Base-by-base conservation (phyloP, 2,113 vertebrate species). In the Thalassarche chlororhynchos region DNA sequence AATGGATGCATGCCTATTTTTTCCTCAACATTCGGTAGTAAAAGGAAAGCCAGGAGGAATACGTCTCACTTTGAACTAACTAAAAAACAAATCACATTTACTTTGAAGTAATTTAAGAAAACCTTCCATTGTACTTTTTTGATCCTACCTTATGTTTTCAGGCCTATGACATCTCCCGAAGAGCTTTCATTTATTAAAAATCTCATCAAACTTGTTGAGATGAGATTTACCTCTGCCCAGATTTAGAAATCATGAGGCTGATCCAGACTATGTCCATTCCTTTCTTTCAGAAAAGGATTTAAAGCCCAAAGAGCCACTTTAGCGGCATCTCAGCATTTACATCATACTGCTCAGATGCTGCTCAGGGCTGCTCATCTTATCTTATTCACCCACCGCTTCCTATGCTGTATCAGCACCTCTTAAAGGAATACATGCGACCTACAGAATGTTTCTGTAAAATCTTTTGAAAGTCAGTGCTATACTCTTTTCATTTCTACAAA, bases 1-100 rank as follows among this genome's bases (percentile, higher is more conserved):
- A 62, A 62, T 28, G 28, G 25, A 79, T 6, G 5, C 0, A 7
- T n/a, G 17, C 5, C 9, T 81, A 23, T 23, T 90, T 78, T 62
- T 82, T 57, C 8, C 12, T 77, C 47, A 71, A 25, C 31, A 49
- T 65, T 40, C 1, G 0, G 6, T 28, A 8, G 1, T 19, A 57
- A 57, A 25, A 74, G 10, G 36, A 61, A 82, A 75, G 9, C 15
- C 14, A 7, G 13, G 38, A 89, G 11, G 38, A 90, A 52, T 57
- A 60, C 3, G 3, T 90, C 15, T 51, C 60, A 84, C 40, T 76
- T 69, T 69, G 29, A 90, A 72, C 18, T 66, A 60, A 70, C 36
- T 68, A 9, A 81, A 76, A 81, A 79, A 0, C 18, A 90, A 61
- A 68, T 32, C 10, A 47, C 9, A 23, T 75, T 84, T 76, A 58